Base-by-base conservation (phyloP, 2,113 vertebrate species). In the Sarotherodon lohbergeri region DNA sequence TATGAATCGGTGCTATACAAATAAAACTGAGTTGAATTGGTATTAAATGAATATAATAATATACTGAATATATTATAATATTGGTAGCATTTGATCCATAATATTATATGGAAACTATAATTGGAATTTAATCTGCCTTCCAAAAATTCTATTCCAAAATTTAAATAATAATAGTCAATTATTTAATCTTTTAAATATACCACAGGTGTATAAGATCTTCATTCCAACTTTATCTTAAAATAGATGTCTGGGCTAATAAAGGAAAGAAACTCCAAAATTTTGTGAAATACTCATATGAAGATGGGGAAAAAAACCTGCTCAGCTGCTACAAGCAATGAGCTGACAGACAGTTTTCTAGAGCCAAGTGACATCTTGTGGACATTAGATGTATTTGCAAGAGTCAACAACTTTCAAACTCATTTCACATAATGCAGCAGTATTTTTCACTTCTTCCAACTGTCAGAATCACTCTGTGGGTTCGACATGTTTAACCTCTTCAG, bases 341-440 rank as follows among this genome's bases (percentile, higher is more conserved):
- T 22, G 19, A 4, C 6, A 19, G 16, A 7, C 1, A n/a, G 66
- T 59, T 17, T 14, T 68, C 57, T 76, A 88, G 83, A 89, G 61
- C 54, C 32, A 86, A 81, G 93, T 59, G 94, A 95, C 94, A 92
- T 59, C 94, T 88, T 84, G 92, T 95, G 95, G 94, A 81, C 83
- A 76, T 46, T 22, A 3, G 78, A n/a, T 80, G 83, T 81, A 73
- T 24, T 43, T 12, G 24, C 91, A 89, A 6, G 7, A 59, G 10
- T 9, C 6, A 76, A 32, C 34, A 82, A n/a, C 50, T 11, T 73
- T 27, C 68, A 2, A 46, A 29, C 43, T 32, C 46, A n/a, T 48
- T 76, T 78, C 4, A 19, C 46, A 52, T 13, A 13, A 78, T 1
- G 1, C 43, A 50, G 71, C 4, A 78, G 46, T 78, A 29, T n/a